These are phyloP conservation scores for Diploscapter pachys DNA, from an alignment of 1,140 invertebrate genomes.

Conservation along the genomic window DNA sequence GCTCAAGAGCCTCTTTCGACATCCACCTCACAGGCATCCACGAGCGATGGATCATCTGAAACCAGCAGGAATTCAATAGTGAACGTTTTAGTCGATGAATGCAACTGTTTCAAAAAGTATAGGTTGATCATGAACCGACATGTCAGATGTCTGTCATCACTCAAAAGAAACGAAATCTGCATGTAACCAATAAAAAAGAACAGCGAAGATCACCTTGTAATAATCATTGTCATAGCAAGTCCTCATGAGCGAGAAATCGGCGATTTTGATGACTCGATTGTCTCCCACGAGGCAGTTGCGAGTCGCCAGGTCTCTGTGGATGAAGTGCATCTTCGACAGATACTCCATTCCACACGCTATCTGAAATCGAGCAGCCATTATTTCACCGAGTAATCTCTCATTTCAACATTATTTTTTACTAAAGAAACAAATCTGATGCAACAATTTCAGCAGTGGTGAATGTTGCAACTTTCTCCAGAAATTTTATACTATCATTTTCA, in stretches of 20 bases:
- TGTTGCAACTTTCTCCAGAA: not conserved
- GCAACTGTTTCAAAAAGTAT: not conserved
- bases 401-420: not conserved
- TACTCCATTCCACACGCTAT: constrained; percentile 78
- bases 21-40: constrained; percentile 50
- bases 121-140: not conserved
- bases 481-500: not conserved
- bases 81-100: constrained; percentile 14
- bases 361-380: constrained; percentile 58
- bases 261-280: constrained; percentile 87
- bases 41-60: constrained; percentile 28
- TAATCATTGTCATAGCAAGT: constrained; percentile 34
- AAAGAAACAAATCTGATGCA: not conserved
- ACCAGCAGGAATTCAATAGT: not conserved
- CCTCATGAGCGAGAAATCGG: constrained; percentile 83
- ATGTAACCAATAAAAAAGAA: too few species aligned
- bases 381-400: not conserved
- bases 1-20: constrained; percentile 51
- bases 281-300: constrained; percentile 95
- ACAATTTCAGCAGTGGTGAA: not conserved
- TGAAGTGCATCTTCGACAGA: constrained; percentile 70
- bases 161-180: not conserved
- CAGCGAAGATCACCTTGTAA: constrained; percentile 21
- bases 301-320: constrained; percentile 77
- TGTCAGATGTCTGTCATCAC: not conserved